Evolutionary conservation across 2,888 invertebrate species (phyloP), one percentile per base, ranked within the genome.

Genomic region (Epirrhoe alternata): DNA sequence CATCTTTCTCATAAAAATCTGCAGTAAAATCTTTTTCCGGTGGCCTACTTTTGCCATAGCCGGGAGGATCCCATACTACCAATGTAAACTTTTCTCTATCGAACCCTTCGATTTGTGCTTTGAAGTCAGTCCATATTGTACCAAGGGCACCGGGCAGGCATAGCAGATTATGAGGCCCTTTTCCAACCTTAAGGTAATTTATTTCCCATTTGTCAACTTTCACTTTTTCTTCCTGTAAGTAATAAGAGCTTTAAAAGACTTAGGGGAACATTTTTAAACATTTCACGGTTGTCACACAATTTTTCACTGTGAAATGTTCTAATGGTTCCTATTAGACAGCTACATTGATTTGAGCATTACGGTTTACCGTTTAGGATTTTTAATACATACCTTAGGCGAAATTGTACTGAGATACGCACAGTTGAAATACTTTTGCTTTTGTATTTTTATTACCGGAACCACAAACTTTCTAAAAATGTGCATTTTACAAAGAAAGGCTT

Each of bases 51-150:
- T 95, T 95, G 0, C 98, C 98, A 89, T 97, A 98, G 0, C 98
- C 98, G 0, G 97, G 97, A 0, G 98, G 97, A 86, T 98, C 98
- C 97, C 96, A 97, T 0, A 95, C 96, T 7, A 96, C 85, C 31
- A 96, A 72, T 0, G 95, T 96, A 72, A 96, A 95, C 78, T 95
- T 94, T 1, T 94, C 86, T 69, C 85, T 87, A 80, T 96, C 90
- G 38, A 97, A 87, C 64, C 95, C 93, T 75, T 96, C 95, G 7
- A 97, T 91, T 87, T 97, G 97, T 0, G 97, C 96, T 72, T 94
- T 95, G 79, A 97, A 98, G 85, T 98, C 97, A 0, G 96, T 97
- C 95, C 96, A 96, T 59, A 96, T 95, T 0, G 96, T 95, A 0
- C 98, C 97, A 35, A 97, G 82, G 0, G 97, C 96, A 47, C 98